Conservation (phyloP, 37 sponge, comb jelly and placozoan species). For the Lycopodina hypogea region DNA sequence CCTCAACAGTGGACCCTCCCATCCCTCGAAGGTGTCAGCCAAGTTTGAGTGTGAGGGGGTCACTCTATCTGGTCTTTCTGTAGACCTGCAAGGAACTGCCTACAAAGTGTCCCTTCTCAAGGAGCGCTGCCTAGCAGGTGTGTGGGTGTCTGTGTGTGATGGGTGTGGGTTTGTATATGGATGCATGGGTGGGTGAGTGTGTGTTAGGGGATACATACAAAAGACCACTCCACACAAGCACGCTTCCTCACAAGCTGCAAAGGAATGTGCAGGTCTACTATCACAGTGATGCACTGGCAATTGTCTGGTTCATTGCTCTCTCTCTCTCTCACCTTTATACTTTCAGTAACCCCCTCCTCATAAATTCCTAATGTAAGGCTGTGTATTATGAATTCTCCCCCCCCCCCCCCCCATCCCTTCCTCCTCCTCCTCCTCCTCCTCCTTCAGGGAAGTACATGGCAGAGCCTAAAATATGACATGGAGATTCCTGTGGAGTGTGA, state of each 20-base stretch:
- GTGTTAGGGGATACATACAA: too few species aligned
- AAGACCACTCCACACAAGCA: too few species aligned
- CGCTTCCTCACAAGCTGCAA: too few species aligned
- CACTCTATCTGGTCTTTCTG: conserved; percentile 57
- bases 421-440: neutral
- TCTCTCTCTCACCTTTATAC: neutral
- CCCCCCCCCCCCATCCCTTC: too few species aligned
- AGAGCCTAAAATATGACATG: neutral
- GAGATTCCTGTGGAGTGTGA: too few species aligned
- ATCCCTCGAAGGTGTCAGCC: conserved; percentile 19
- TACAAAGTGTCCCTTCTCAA: conserved; percentile 59
- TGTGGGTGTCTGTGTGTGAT: too few species aligned
- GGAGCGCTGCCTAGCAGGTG: conserved; percentile 51
- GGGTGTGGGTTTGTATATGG: too few species aligned
- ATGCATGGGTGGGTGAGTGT: too few species aligned
- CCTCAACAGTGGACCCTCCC: conserved; percentile 46
- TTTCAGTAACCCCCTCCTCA: neutral
- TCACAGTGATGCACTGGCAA: too few species aligned
- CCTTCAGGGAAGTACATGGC: conserved; percentile 47
- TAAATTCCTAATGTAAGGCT: neutral
- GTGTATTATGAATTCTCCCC: too few species aligned
- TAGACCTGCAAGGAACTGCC: conserved; percentile 21
- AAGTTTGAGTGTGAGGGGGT: conserved; percentile 53
- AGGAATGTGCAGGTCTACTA: too few species aligned
- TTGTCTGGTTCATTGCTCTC: too few species aligned